These are phyloP conservation scores for Plemyria rubiginata DNA, from an alignment of 2,888 invertebrate species.

Conservation along the genomic window DNA sequence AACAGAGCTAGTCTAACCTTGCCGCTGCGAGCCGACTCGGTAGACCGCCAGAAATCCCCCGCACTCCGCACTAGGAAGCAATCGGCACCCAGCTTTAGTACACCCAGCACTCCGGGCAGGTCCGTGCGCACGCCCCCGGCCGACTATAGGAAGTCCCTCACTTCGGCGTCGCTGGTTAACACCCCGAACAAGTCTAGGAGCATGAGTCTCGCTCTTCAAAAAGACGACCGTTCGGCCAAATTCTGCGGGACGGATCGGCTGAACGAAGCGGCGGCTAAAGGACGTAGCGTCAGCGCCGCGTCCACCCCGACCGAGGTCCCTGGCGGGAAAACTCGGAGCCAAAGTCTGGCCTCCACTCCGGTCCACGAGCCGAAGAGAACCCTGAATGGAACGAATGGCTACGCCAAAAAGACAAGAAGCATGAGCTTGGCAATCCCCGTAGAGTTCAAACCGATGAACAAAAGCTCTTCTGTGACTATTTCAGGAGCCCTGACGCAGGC, in stretches of 20 bases:
- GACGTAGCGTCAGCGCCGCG: conserved; percentile 56
- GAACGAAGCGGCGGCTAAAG: conserved; percentile 54
- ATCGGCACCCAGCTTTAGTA: conserved; percentile 74
- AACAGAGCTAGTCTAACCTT: conserved; percentile 60
- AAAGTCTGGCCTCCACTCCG: conserved; percentile 73
- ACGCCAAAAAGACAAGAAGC: conserved; percentile 71
- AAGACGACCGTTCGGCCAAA: conserved; percentile 53
- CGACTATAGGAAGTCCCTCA: conserved; percentile 64
- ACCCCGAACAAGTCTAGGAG: conserved; percentile 76
- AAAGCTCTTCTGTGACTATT: conserved; percentile 59
- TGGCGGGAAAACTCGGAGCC: conserved; percentile 64
- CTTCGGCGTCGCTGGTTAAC: conserved; percentile 51
- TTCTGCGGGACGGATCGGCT: conserved; percentile 69
- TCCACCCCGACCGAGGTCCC: conserved; percentile 57
- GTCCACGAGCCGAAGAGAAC: conserved; percentile 61
- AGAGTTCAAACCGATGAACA: conserved; percentile 60
- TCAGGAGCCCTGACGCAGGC: conserved; percentile 73
- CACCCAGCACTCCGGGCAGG: conserved; percentile 64
- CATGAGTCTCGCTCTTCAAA: conserved; percentile 68
- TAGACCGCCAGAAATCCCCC: conserved; percentile 42
- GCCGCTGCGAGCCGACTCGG: conserved; percentile 59
- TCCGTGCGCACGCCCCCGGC: conserved; percentile 63
- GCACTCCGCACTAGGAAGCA: conserved; percentile 66
- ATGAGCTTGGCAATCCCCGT: conserved; percentile 69
- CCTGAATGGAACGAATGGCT: conserved; percentile 53